A percentile compares a stretch with the other conserved stretches of the same genome.
These are phyloP conservation scores for Limnodromus scolopaceus DNA, from an alignment of 2,797 vertebrate genomes.

Conservation along the genomic window DNA sequence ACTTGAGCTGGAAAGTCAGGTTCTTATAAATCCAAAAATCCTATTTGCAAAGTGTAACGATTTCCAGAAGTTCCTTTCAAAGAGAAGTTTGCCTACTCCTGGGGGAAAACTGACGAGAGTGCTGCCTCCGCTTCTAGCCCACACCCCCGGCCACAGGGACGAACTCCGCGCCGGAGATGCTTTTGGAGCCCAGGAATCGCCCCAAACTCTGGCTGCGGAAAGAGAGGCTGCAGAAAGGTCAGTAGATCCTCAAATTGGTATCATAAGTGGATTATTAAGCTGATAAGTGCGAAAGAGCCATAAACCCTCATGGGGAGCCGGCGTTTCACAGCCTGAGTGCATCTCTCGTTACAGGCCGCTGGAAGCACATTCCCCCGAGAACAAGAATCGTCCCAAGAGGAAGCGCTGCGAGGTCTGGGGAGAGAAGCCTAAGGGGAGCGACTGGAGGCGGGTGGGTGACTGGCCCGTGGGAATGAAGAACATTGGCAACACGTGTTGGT, in stretches of 20 bases:
- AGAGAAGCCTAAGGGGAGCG: constrained; percentile 84
- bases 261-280: neutral
- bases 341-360: constrained; percentile 74
- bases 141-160: constrained; percentile 73
- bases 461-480: constrained; percentile 98
- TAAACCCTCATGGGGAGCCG: too few relatives aligned
- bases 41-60: rapidly evolving
- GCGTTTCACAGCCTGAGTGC: neutral
- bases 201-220: constrained; percentile 78
- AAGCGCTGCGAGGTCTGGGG: constrained; percentile 90
- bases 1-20: neutral
- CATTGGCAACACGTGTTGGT: constrained; percentile 97
- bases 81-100: neutral
- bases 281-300: neutral
- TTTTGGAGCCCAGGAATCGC: constrained; percentile 84
- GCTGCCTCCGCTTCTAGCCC: constrained; percentile 63
- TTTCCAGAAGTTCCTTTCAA: neutral
- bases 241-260: neutral
- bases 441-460: constrained; percentile 88
- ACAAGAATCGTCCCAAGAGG: constrained; percentile 86
- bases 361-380: constrained; percentile 83
- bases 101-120: neutral
- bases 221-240: constrained; percentile 85
- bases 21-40: neutral
- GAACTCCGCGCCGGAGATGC: constrained; percentile 78